Conservation (phyloP, 2,888 invertebrate genomes). For the Lepetodrilus schrolli region DNA sequence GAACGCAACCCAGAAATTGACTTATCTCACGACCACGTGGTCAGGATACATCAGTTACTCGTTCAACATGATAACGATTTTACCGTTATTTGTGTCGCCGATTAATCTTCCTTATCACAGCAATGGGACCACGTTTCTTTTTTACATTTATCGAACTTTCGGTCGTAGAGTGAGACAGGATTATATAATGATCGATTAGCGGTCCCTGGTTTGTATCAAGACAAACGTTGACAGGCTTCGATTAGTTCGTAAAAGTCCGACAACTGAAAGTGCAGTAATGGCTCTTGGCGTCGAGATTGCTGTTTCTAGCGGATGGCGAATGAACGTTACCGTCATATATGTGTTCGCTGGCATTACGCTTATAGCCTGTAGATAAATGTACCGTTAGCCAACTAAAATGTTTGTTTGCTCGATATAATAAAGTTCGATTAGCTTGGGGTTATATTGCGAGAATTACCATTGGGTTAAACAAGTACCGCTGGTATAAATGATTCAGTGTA, state of each 20-base stretch:
- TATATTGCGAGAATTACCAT: too few species aligned
- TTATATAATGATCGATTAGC: slow-evolving; percentile 24
- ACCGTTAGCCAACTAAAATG: too few species aligned
- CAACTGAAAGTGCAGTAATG: not conserved
- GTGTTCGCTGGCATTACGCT: too few species aligned
- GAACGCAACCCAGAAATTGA: slow-evolving; percentile 13
- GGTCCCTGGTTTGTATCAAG: slow-evolving; percentile 15
- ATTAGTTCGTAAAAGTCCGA: not conserved
- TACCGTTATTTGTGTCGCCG: slow-evolving; percentile 6
- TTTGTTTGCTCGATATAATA: too few species aligned
- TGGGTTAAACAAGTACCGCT: too few species aligned
- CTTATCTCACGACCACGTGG: not conserved
- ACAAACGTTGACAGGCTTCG: slow-evolving; percentile 13
- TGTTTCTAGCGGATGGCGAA: not conserved
- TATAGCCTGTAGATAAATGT: too few species aligned
- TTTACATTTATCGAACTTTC: slow-evolving; percentile 8
- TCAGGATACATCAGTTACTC: not conserved
- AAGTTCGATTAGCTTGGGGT: too few species aligned
- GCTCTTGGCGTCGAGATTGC: not conserved
- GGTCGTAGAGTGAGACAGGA: not conserved
- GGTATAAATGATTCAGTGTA: too few species aligned
- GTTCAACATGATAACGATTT: slow-evolving; percentile 10
- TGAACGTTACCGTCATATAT: too few species aligned
- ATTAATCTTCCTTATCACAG: slow-evolving; percentile 20
- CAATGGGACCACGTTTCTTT: not conserved